A percentile compares a stretch with the other conserved stretches of the same genome.
Evolutionary conservation across 2,797 vertebrate species (phyloP).

Genomic region (Acanthurus lineatus): DNA sequence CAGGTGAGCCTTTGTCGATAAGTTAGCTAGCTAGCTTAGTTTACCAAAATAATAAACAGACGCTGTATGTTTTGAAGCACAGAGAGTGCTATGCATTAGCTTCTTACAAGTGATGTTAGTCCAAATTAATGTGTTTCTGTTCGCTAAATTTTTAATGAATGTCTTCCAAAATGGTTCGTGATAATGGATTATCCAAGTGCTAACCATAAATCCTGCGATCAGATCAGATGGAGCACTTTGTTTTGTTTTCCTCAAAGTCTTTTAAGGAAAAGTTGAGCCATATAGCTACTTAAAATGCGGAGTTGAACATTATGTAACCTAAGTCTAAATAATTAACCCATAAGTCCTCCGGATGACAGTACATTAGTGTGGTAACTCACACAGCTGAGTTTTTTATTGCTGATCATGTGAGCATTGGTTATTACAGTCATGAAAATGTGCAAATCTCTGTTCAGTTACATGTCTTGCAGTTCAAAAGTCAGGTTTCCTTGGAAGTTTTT

Average conservation of each 20-base stretch:
- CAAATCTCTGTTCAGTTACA: background rate
- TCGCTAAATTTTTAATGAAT: background rate
- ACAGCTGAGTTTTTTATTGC: too few species aligned
- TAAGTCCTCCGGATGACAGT: too few species aligned
- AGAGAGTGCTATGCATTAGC: background rate
- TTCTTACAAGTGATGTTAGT: background rate
- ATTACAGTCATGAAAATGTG: background rate
- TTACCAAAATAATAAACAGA: background rate
- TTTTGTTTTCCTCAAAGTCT: background rate
- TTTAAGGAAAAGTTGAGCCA: background rate
- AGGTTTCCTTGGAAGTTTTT: background rate
- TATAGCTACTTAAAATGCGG: background rate
- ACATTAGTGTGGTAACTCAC: too few species aligned
- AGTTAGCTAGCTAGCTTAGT: slow-evolving; percentile 19
- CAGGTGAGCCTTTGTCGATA: slow-evolving; percentile 62
- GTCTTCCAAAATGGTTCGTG: background rate
- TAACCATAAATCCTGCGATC: background rate
- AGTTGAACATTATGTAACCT: background rate
- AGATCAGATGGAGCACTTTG: background rate
- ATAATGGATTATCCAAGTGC: background rate
- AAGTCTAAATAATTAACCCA: background rate
- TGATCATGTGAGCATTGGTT: too few species aligned
- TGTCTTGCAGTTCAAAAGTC: background rate
- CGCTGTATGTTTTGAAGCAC: background rate
- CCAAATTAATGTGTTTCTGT: background rate